Evolutionary conservation across 2,888 invertebrate species (phyloP).

Genomic region (Pardosa pseudoannulata): DNA sequence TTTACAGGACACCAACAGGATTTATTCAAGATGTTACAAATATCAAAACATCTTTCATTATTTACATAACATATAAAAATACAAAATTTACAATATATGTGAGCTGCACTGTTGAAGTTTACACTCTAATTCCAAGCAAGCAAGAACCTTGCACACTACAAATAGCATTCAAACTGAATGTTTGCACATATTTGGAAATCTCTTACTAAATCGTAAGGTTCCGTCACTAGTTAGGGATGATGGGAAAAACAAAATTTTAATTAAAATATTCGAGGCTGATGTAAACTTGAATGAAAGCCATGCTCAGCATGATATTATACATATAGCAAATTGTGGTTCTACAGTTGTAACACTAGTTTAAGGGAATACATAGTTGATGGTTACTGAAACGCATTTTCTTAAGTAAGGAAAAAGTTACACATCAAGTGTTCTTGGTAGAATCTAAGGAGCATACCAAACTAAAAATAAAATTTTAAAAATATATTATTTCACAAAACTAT

Average conservation of each 20-base stretch:
- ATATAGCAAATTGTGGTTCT: no score
- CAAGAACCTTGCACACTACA: slow-evolving; percentile 37
- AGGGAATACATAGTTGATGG: background rate
- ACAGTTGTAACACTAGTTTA: no score
- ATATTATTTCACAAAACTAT: no score
- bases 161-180: slow-evolving; percentile 41
- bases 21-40: slow-evolving; percentile 47
- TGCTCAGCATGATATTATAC: slow-evolving; percentile 2
- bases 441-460: no score
- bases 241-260: slow-evolving; percentile 36
- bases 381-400: background rate
- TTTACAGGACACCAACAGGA: slow-evolving; percentile 50
- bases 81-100: slow-evolving; percentile 70
- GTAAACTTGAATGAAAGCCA: background rate
- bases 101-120: slow-evolving; percentile 70
- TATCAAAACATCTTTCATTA: slow-evolving; percentile 54
- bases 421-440: no score
- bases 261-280: background rate
- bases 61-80: slow-evolving; percentile 71
- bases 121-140: slow-evolving; percentile 61
- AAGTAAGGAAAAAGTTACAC: no score
- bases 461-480: no score
- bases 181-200: slow-evolving; percentile 39
- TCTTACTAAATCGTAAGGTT: slow-evolving; percentile 33
- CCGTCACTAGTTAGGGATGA: slow-evolving; percentile 41